Base-by-base conservation (phyloP, 2,888 invertebrate genomes). In the Sphecodes monilicornis region DNA sequence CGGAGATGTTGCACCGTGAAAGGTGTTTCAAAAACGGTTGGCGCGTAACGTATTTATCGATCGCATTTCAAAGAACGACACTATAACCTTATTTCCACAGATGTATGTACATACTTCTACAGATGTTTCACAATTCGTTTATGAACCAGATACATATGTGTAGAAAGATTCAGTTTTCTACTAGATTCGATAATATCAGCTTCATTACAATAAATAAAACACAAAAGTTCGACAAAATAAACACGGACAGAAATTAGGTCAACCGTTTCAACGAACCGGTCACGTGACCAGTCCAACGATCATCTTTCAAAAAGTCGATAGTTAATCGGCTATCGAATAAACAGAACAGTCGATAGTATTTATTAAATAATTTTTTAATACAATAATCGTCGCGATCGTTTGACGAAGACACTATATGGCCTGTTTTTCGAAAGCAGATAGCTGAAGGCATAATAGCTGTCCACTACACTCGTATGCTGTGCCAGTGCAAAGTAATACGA, bases 31-130 rank as follows among this genome's bases (percentile, higher is more conserved):
- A 41, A 60, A 43, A 66, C 80, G 46, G 82, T 82, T 80, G 80
- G 76, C 82, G 78, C 77, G 78, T 76, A 87, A 87, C 87, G 85
- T 85, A 88, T 85, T 87, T 88, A 88, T 88, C 87, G 88, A 88
- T 87, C 85, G 85, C 64, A 78, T 80, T 50, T 76, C 71, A 10
- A 36, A 29, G 66, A 85, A 76, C 64, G 69, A 76, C 70, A 83
- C 66, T 73, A 64, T 72, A 72, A 18, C 46, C 43, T 64, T 54
- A 60, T 70, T 54, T 26, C 4, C 6, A 16, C 68, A n/a, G n/a
- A 46, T 46, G 18, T 46, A 46, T 46, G n/a, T n/a, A n/a, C n/a
- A n/a, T n/a, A n/a, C n/a, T n/a, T 60, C 66, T 57, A 18, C 11
- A 16, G 18, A 57, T 60, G 16, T 26, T 13, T 68, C 36, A 36